A percentile compares a stretch with the other conserved stretches of the same genome.
Evolutionary conservation across 2,888 invertebrate genomes (phyloP).

Genomic region (Watsonalla binaria): DNA sequence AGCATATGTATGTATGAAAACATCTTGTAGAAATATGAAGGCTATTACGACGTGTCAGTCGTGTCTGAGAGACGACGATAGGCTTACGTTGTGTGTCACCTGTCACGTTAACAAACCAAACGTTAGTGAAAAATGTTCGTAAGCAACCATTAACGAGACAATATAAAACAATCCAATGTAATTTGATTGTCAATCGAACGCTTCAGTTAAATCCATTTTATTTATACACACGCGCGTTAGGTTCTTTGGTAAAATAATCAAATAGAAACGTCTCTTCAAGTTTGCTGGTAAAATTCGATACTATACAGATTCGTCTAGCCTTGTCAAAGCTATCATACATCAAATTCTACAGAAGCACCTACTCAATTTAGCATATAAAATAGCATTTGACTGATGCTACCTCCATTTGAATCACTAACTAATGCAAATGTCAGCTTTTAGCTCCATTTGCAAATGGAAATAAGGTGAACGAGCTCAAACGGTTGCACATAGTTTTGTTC

Average conservation of each 20-base stretch:
- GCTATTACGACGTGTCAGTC: too few species aligned
- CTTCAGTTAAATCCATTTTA: too few species aligned
- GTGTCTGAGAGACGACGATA: too few species aligned
- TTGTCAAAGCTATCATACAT: conserved; percentile 7
- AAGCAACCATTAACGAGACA: too few species aligned
- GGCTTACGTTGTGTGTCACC: too few species aligned
- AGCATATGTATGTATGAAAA: too few species aligned
- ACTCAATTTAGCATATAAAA: conserved; percentile 46
- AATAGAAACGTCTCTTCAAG: conserved; percentile 1
- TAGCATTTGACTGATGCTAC: conserved; percentile 48
- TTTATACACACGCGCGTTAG: too few species aligned
- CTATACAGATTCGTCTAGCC: neutral
- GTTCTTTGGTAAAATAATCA: neutral
- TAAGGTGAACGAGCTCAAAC: conserved; percentile 43
- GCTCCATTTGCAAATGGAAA: conserved; percentile 65
- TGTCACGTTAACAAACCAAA: too few species aligned
- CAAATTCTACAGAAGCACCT: conserved; percentile 29
- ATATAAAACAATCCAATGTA: too few species aligned
- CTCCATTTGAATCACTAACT: conserved; percentile 46
- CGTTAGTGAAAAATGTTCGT: too few species aligned
- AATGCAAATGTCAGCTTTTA: conserved; percentile 64
- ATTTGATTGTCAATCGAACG: too few species aligned
- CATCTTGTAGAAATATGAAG: too few species aligned
- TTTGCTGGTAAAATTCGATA: neutral
- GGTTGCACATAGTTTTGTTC: conserved; percentile 38